Base-by-base conservation (phyloP, 1,140 invertebrate species). In the Caenorhabditis inopinata region DNA sequence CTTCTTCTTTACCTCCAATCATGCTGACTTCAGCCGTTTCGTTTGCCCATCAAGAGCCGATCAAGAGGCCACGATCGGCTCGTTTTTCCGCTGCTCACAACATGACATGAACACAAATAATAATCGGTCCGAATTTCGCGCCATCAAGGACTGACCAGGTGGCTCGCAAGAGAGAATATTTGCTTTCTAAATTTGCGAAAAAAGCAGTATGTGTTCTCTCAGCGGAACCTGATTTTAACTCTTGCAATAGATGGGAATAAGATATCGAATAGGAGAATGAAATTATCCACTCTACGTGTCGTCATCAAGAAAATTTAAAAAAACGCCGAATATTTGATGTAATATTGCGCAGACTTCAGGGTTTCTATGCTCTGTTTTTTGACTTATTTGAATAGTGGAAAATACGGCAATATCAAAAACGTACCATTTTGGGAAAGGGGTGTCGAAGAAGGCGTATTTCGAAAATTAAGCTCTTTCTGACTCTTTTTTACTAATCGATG, bases 101-200 rank as follows among this genome's bases (percentile, higher is more conserved):
- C 58, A 68, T 42, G 58, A 68, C 58, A 68, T 68, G 58, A 68
- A 68, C 58, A 68, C 58, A 68, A 68, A 68, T 68, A 58, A 58
- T 32, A 68, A 68, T 38, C 32, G 32, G 2, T 68, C 58, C 58
- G 58, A 68, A 68, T 16, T 68, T 68, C 32, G 29, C 58, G 32
- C 58, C 58, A 68, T 21, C 58, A 2, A 6, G 16, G 51, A n/a
- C 12, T 16, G 12, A 32, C 25, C 51, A 29, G 18, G 4, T 32
- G 51, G 27, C 27, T 5, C 11, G 27, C 25, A 29, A n/a, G 27
- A 11, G 27, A 32, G n/a, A 14, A 16, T 38, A n/a, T 68, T 68
- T 68, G 58, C n/a, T 68, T 68, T 42, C 58, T 1, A 68, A 38
- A 21, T 38, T 21, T 38, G 58, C 1, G 18, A 14, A 32, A 68